Percentiles rank a stretch among this genome's conserved stretches.
Evolutionary conservation across 1,140 invertebrate species (phyloP).

Genomic region (Chymomyza costata): DNA sequence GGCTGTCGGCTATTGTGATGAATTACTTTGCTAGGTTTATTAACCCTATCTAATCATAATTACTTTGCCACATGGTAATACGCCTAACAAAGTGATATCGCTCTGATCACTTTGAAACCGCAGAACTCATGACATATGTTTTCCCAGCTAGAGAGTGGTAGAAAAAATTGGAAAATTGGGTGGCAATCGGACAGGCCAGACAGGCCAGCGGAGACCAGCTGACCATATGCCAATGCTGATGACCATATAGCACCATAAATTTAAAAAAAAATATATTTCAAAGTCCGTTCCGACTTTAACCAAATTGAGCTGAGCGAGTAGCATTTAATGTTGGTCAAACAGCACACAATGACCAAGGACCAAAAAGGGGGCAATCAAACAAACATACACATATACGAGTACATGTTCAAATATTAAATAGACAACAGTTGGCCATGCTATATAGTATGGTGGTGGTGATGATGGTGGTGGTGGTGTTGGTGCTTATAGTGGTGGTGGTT

Average conservation of each 20-base stretch:
- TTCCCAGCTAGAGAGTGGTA: conserved; percentile 4
- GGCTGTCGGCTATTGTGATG: too few relatives aligned
- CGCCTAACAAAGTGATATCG: too few relatives aligned
- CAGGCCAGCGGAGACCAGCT: conserved; percentile 7
- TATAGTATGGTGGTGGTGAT: not conserved
- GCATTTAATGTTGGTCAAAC: conserved; percentile 51
- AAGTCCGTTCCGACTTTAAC: too few relatives aligned
- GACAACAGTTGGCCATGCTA: conserved; percentile 57
- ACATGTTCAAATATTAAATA: too few relatives aligned
- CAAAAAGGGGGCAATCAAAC: conserved; percentile 19
- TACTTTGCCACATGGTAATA: too few relatives aligned
- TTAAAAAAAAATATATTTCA: conserved; percentile 32
- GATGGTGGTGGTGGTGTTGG: conserved; percentile 5
- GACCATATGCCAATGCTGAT: conserved; percentile 34
- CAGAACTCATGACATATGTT: conserved; percentile 11
- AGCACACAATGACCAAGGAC: conserved; percentile 44
- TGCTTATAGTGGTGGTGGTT: conserved; percentile 45
- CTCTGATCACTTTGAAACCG: conserved; percentile 11
- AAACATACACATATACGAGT: too few relatives aligned
- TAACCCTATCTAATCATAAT: too few relatives aligned
- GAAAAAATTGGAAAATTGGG: conserved; percentile 8
- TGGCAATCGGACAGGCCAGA: too few relatives aligned
- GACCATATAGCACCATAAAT: conserved; percentile 47
- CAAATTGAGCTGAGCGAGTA: too few relatives aligned
- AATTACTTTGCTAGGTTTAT: too few relatives aligned